Conservation (phyloP, 2,113 vertebrate species). For the Psammodynastes pulverulentus region DNA sequence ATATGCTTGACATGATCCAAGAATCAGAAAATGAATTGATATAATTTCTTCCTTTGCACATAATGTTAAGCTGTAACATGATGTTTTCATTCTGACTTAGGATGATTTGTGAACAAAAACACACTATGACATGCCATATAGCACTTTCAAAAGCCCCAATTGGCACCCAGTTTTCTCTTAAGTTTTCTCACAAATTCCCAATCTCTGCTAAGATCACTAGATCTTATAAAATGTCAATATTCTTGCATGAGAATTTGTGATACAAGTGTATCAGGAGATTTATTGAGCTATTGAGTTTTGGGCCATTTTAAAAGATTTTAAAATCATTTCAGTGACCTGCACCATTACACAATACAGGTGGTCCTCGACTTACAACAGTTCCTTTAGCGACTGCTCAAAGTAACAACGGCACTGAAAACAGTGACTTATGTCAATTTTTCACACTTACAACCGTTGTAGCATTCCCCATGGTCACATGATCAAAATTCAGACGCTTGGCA, state of each 20-base stretch:
- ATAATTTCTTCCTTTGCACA: neutral
- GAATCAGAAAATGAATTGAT: neutral
- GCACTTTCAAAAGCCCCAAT: neutral
- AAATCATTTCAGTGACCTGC: neutral
- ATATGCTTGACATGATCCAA: too few species aligned
- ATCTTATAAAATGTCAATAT: neutral
- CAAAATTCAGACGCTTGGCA: neutral
- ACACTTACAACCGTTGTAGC: neutral
- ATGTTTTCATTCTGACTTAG: neutral
- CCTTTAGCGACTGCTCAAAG: neutral
- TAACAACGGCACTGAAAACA: neutral
- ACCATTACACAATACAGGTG: neutral
- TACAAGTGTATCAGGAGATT: neutral
- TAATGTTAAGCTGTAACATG: neutral
- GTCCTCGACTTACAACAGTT: neutral
- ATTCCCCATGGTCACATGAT: neutral
- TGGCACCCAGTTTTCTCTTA: neutral
- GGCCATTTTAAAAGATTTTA: neutral
- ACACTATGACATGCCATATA: neutral
- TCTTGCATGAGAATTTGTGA: neutral
- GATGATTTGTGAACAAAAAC: neutral
- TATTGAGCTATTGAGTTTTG: neutral
- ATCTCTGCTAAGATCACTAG: neutral
- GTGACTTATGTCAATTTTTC: neutral
- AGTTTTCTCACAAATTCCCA: neutral